These are phyloP conservation scores for Galerucella pusilla DNA, from an alignment of 2,888 invertebrate species.

Conservation along the genomic window DNA sequence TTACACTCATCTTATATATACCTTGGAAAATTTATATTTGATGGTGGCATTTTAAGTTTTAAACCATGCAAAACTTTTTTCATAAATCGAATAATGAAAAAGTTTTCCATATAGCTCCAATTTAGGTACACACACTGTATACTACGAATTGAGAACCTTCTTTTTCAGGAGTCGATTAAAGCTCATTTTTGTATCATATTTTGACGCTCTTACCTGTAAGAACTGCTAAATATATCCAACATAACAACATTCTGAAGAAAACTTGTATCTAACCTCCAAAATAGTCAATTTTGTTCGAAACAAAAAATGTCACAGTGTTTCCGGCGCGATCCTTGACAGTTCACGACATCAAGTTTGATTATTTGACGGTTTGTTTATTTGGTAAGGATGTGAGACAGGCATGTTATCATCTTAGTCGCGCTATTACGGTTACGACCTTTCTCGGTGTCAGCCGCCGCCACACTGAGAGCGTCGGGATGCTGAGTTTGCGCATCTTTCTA, in stretches of 20 bases:
- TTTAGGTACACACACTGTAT: too few relatives aligned
- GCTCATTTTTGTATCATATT: background rate
- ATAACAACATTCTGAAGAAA: slow-evolving; percentile 27
- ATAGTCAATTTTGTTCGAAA: background rate
- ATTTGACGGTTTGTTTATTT: slow-evolving; percentile 34
- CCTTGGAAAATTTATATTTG: too few relatives aligned
- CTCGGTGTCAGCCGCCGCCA: slow-evolving; percentile 53
- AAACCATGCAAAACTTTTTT: too few relatives aligned
- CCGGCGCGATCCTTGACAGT: background rate
- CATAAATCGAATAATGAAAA: too few relatives aligned
- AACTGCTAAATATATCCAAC: slow-evolving; percentile 31
- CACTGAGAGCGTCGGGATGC: slow-evolving; percentile 60
- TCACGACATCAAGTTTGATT: slow-evolving; percentile 7
- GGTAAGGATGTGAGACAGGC: slow-evolving; percentile 37
- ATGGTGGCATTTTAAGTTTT: too few relatives aligned
- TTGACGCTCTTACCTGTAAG: slow-evolving; percentile 19
- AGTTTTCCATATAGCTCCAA: too few relatives aligned
- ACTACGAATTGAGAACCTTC: too few relatives aligned
- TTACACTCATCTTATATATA: too few relatives aligned
- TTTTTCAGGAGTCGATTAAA: too few relatives aligned
- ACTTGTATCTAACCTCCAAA: slow-evolving; percentile 15
- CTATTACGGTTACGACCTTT: slow-evolving; percentile 37
- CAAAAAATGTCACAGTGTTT: background rate
- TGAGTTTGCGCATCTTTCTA: slow-evolving; percentile 54
- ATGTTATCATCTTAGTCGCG: slow-evolving; percentile 43